These are phyloP conservation scores for Chiroxiphia lanceolata DNA, from an alignment of 2,797 vertebrate species.

Conservation along the genomic window DNA sequence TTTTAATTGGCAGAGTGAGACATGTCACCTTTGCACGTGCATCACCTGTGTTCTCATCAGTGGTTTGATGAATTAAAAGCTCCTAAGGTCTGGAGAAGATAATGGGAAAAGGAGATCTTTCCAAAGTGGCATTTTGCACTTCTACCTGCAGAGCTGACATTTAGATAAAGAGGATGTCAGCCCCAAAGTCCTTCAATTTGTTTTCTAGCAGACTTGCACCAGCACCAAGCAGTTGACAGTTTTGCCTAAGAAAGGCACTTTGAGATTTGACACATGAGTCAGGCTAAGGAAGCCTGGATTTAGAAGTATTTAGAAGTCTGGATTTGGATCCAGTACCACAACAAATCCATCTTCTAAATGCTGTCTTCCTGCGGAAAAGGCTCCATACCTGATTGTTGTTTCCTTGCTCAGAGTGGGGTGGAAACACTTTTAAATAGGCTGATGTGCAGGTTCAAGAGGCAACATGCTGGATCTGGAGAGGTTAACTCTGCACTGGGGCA, in stretches of 20 bases:
- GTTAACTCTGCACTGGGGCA: background rate
- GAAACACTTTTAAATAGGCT: background rate
- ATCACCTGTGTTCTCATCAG: background rate
- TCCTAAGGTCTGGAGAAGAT: background rate
- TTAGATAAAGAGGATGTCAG: background rate
- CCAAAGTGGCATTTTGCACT: background rate
- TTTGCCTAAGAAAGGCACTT: background rate
- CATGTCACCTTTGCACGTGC: background rate
- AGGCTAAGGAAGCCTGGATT: background rate
- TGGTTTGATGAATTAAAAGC: background rate
- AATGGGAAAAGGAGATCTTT: background rate
- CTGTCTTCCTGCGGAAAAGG: background rate
- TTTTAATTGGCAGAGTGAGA: background rate
- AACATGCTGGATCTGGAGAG: background rate
- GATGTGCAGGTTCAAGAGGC: background rate
- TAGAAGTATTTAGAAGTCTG: background rate
- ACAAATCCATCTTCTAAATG: background rate
- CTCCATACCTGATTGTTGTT: background rate
- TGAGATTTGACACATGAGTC: background rate
- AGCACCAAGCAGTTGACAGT: background rate
- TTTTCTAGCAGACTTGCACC: background rate
- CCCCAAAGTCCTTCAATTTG: background rate
- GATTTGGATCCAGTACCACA: background rate
- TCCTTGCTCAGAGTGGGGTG: background rate
- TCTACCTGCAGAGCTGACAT: background rate